phyloP scores from a whole-genome alignment of 2,888 invertebrate species.

The Agonopterix alstromeriana region DNA sequence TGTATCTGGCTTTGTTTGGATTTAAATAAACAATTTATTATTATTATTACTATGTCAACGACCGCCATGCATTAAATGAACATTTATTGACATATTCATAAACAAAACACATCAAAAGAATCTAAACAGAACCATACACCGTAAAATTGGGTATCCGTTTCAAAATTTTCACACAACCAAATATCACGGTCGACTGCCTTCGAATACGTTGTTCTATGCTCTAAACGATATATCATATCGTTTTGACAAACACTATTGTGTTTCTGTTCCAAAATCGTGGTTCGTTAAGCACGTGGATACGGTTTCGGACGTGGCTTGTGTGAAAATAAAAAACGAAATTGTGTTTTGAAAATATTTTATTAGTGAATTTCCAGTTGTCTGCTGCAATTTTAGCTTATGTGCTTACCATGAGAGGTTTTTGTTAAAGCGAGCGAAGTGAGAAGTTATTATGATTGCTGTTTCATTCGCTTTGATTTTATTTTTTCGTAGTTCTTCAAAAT shows the following conservation, averaged over 20 bases:
- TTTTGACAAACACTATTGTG: constrained; percentile 58
- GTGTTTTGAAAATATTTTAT: background rate
- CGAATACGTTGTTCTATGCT: constrained; percentile 37
- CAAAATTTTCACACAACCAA: constrained; percentile 40
- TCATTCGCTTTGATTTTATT: too few relatives aligned
- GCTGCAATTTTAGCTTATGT: too few relatives aligned
- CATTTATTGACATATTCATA: background rate
- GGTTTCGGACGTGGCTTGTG: background rate
- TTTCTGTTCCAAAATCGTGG: constrained; percentile 35
- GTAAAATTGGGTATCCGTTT: constrained; percentile 47
- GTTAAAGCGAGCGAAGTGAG: too few relatives aligned
- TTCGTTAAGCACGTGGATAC: constrained; percentile 25
- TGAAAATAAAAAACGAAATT: background rate
- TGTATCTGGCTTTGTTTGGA: too few relatives aligned
- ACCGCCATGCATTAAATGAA: too few relatives aligned
- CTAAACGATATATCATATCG: constrained; percentile 49
- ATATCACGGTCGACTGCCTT: constrained; percentile 37
- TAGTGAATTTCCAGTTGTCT: too few relatives aligned
- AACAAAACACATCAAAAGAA: constrained; percentile 1
- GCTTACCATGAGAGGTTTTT: too few relatives aligned
- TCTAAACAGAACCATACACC: constrained; percentile 34
- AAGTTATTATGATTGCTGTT: too few relatives aligned
- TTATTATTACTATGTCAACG: too few relatives aligned
- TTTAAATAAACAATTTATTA: too few relatives aligned
- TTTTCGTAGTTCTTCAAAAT: too few relatives aligned